Conservation (phyloP, 2,797 vertebrate genomes). For the Semaprochilodus insignis region DNA sequence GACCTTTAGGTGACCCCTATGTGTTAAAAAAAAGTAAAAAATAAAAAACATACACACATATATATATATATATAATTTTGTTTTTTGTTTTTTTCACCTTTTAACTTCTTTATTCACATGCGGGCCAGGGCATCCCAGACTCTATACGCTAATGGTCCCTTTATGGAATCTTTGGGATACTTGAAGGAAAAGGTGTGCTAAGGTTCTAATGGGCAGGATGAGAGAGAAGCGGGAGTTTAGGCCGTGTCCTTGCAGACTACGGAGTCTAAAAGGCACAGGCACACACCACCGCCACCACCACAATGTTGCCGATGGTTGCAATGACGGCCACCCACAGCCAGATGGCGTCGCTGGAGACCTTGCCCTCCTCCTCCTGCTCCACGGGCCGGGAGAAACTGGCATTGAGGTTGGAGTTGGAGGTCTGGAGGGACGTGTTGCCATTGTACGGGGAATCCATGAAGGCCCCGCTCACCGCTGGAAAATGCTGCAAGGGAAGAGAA, state of each 20-base stretch:
- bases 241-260: constrained; percentile 54
- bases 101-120: background rate
- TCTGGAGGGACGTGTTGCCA: constrained; percentile 76
- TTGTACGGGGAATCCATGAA: constrained; percentile 84
- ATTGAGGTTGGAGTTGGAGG: constrained; percentile 79
- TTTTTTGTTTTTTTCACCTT: too few species aligned
- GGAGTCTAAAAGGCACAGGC: constrained; percentile 81
- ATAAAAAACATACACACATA: too few species aligned
- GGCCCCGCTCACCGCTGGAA: constrained; percentile 73
- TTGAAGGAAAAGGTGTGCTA: background rate
- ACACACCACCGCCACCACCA: constrained; percentile 86
- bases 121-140: background rate
- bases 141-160: background rate
- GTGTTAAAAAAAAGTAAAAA: background rate
- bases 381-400: constrained; percentile 71
- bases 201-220: background rate
- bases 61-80: too few species aligned
- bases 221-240: constrained; percentile 18
- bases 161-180: background rate
- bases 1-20: background rate
- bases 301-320: constrained; percentile 85
- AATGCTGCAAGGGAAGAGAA: constrained; percentile 65
- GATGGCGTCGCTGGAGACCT: constrained; percentile 80
- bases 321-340: constrained; percentile 86
- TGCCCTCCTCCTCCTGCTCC: constrained; percentile 77